Evolutionary conservation across 2,888 invertebrate species (phyloP).

Genomic region (Drosophila infuscata): DNA sequence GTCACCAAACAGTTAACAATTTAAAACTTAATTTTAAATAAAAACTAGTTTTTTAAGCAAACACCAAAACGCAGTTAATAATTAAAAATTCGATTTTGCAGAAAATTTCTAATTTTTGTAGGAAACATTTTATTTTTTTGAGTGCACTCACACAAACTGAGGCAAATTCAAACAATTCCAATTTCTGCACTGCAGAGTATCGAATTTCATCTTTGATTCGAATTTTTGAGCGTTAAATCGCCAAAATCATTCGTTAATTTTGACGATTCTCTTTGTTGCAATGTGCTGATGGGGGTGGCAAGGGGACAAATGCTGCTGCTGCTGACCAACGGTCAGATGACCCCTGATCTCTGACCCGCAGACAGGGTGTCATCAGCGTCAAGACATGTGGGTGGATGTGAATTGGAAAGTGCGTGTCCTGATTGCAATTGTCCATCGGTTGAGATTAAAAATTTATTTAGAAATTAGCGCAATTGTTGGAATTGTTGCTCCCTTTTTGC

Average conservation of each 20-base stretch:
- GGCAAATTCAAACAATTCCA: conserved; percentile 15
- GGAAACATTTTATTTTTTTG: not conserved
- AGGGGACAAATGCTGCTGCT: conserved; percentile 38
- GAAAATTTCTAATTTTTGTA: not conserved
- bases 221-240: conserved; percentile 77
- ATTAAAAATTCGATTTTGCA: too few species aligned
- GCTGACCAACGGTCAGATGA: conserved; percentile 69
- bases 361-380: conserved; percentile 56
- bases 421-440: conserved; percentile 56
- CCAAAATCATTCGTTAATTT: conserved; percentile 79
- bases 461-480: conserved; percentile 84
- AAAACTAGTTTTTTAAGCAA: not conserved
- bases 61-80: not conserved
- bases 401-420: conserved; percentile 22
- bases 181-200: conserved; percentile 37
- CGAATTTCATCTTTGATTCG: conserved; percentile 69
- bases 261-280: conserved; percentile 70
- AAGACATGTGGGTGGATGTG: conserved; percentile 68
- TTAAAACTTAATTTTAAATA: fast-evolving
- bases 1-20: not conserved
- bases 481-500: conserved; percentile 62
- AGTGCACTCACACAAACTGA: conserved; percentile 13
- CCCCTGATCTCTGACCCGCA: conserved; percentile 68
- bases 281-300: conserved; percentile 48
- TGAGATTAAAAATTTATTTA: conserved; percentile 81